A percentile compares a stretch with the other conserved stretches of the same genome.
Evolutionary conservation across 2,113 vertebrate species (phyloP).

Genomic region (Chascanopsetta lugubris): DNA sequence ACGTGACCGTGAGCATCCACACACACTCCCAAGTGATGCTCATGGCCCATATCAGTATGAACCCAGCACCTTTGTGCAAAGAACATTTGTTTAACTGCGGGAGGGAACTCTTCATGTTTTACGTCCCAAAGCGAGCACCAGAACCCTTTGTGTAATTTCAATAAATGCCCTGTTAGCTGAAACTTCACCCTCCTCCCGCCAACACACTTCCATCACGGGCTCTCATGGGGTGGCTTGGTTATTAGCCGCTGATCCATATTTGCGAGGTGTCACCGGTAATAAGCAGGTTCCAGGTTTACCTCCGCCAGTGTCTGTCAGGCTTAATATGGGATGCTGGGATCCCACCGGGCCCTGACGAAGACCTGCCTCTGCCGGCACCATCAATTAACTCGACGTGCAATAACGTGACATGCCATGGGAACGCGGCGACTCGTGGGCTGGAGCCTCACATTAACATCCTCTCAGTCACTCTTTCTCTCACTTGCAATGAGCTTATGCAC

Average conservation of each 20-base stretch:
- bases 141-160: conserved; percentile 42
- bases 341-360: conserved; percentile 36
- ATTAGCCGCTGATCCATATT: conserved; percentile 63
- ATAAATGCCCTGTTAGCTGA: conserved; percentile 47
- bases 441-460: conserved; percentile 3
- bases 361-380: conserved; percentile 50
- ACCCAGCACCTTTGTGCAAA: neutral
- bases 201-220: conserved; percentile 45
- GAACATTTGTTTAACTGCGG: neutral
- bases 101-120: neutral
- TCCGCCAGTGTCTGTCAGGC: conserved; percentile 55
- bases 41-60: conserved; percentile 3
- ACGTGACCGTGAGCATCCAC: neutral
- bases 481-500: neutral
- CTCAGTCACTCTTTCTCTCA: too few relatives aligned
- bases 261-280: conserved; percentile 72
- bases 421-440: conserved; percentile 9
- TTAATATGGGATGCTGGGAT: conserved; percentile 52
- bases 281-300: conserved; percentile 50
- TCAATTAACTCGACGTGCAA: conserved; percentile 53
- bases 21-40: neutral
- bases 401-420: conserved; percentile 34
- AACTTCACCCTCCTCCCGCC: conserved; percentile 24
- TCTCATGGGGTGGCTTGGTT: conserved; percentile 56
- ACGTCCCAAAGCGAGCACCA: neutral